Percentiles rank a stretch among this genome's conserved stretches.
phyloP scores from a whole-genome alignment of 2,797 vertebrate species.

The Yasuhikotakia modesta region DNA sequence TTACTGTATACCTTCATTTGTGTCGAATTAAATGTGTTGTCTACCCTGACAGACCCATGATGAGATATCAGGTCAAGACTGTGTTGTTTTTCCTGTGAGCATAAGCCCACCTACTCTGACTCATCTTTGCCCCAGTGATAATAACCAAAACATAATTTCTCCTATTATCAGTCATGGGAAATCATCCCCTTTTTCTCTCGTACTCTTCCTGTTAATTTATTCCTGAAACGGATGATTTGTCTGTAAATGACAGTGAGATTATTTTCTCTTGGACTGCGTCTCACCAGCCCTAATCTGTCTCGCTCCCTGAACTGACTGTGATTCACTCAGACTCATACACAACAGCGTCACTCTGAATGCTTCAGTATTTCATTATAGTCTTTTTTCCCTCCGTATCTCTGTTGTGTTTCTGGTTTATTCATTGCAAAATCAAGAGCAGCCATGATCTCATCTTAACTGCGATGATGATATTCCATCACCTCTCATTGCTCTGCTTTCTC shows the following conservation, averaged over 20 bases:
- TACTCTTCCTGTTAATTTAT: too few species aligned
- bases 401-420: slow-evolving; percentile 32
- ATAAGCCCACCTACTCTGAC: neutral
- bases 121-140: neutral
- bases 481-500: neutral
- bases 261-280: slow-evolving; percentile 12
- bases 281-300: slow-evolving; percentile 12
- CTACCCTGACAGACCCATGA: neutral
- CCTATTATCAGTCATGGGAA: too few species aligned
- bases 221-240: neutral
- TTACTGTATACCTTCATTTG: neutral
- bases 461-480: slow-evolving; percentile 20
- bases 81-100: neutral
- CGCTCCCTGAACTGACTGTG: slow-evolving; percentile 3
- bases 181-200: too few species aligned
- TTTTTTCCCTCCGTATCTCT: neutral
- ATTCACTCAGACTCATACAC: slow-evolving; percentile 24
- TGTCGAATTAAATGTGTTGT: neutral
- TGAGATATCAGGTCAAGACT: neutral
- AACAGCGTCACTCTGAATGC: slow-evolving; percentile 16
- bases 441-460: slow-evolving; percentile 25
- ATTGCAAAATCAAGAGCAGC: slow-evolving; percentile 7
- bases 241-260: slow-evolving; percentile 19
- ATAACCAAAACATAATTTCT: neutral
- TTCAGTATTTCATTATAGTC: slow-evolving; percentile 10